Evolutionary conservation across 1,140 invertebrate species (phyloP).

Genomic region (Scaptomyza hsui): DNA sequence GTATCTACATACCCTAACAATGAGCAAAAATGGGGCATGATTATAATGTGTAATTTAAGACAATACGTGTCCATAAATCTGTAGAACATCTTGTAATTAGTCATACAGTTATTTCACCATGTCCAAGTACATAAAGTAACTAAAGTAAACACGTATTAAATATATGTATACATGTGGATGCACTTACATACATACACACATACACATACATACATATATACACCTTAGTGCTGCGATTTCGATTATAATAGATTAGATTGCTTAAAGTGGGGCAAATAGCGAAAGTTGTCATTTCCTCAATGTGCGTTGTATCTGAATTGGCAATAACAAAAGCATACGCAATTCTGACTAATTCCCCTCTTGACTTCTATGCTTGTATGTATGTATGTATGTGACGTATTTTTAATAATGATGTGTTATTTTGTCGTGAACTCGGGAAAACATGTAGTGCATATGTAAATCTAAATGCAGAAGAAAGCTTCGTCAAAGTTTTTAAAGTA

Average conservation of each 20-base stretch:
- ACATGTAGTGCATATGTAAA: too few species aligned
- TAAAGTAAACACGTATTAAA: neutral
- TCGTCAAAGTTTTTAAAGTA: too few species aligned
- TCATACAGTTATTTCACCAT: neutral
- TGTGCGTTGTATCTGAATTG: slow-evolving; percentile 10
- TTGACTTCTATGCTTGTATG: neutral
- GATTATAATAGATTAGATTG: slow-evolving; percentile 24
- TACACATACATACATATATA: slow-evolving; percentile 7
- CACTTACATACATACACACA: neutral
- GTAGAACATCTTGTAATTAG: neutral
- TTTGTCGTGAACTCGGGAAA: too few species aligned
- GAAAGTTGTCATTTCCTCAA: slow-evolving; percentile 26
- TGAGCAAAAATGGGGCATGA: too few species aligned
- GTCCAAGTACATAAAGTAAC: neutral
- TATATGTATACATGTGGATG: neutral
- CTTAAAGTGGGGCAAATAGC: slow-evolving; percentile 31
- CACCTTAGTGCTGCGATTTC: neutral
- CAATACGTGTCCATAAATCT: neutral
- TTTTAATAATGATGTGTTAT: too few species aligned
- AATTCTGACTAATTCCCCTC: neutral
- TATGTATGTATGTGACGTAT: too few species aligned
- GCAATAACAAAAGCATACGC: slow-evolving; percentile 5
- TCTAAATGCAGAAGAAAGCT: too few species aligned
- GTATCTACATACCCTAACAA: too few species aligned
- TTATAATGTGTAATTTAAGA: too few species aligned